Conservation (phyloP, 2,888 invertebrate genomes). For the Subacronicta megacephala region DNA sequence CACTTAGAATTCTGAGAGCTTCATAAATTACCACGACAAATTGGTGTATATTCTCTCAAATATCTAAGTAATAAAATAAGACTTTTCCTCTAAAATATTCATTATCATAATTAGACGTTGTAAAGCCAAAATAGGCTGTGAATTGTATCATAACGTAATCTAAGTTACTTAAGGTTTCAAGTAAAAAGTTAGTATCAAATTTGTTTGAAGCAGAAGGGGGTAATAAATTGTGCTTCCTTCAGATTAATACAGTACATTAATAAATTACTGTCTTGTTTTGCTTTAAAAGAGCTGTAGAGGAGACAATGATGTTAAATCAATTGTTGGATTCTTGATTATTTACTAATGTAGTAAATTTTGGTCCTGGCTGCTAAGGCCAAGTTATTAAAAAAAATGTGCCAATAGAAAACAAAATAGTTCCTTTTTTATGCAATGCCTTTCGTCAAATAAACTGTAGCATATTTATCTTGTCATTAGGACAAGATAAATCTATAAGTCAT, state of each 20-base stretch:
- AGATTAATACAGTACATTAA: constrained; percentile 47
- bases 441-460: no score
- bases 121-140: constrained; percentile 76
- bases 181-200: constrained; percentile 49
- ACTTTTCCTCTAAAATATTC: constrained; percentile 41
- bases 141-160: constrained; percentile 59
- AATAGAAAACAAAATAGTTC: background rate
- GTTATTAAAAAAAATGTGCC: constrained; percentile 2
- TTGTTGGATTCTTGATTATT: background rate
- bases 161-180: constrained; percentile 53
- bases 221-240: constrained; percentile 51
- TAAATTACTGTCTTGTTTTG: constrained; percentile 45
- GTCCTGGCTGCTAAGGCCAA: no score
- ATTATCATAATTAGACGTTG: constrained; percentile 50
- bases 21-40: constrained; percentile 7
- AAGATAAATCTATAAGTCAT: no score
- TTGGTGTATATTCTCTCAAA: constrained; percentile 15
- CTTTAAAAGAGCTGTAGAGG: constrained; percentile 17
- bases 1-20: constrained; percentile 10
- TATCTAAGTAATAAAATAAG: constrained; percentile 30
- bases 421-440: no score
- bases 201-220: constrained; percentile 27
- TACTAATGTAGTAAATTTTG: background rate
- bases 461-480: no score
- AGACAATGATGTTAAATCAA: constrained; percentile 2